These are phyloP conservation scores for Sclerurus mexicanus DNA, from an alignment of 2,113 vertebrate species.

Conservation along the genomic window DNA sequence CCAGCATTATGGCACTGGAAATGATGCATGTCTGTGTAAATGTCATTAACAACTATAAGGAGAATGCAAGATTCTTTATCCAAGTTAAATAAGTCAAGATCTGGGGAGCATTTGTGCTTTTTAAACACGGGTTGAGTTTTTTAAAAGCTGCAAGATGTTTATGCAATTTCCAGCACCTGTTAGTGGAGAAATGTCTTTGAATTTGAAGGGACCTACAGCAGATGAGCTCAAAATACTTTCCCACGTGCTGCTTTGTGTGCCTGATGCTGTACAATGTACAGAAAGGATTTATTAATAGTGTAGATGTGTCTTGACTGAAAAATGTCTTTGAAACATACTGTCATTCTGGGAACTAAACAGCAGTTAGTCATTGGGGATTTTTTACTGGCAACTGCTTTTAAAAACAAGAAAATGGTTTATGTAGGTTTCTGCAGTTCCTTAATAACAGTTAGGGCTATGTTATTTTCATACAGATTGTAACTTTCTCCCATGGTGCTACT, in stretches of 20 bases:
- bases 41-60: background rate
- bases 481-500: background rate
- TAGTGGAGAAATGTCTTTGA: background rate
- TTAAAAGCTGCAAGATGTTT: background rate
- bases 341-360: background rate
- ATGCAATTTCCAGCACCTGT: background rate
- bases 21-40: background rate
- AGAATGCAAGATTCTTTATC: background rate
- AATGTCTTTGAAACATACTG: background rate
- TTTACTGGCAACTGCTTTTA: background rate
- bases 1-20: background rate
- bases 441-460: background rate
- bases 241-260: background rate
- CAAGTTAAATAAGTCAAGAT: background rate
- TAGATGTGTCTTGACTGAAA: background rate
- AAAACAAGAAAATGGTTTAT: background rate
- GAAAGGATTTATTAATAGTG: background rate
- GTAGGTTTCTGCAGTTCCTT: background rate
- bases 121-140: background rate
- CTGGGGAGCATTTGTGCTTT: background rate
- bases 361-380: background rate
- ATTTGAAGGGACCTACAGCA: background rate
- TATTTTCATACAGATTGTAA: background rate
- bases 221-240: background rate
- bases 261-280: background rate